phyloP scores from a whole-genome alignment of 2,113 vertebrate species.

The Blennius ocellaris region DNA sequence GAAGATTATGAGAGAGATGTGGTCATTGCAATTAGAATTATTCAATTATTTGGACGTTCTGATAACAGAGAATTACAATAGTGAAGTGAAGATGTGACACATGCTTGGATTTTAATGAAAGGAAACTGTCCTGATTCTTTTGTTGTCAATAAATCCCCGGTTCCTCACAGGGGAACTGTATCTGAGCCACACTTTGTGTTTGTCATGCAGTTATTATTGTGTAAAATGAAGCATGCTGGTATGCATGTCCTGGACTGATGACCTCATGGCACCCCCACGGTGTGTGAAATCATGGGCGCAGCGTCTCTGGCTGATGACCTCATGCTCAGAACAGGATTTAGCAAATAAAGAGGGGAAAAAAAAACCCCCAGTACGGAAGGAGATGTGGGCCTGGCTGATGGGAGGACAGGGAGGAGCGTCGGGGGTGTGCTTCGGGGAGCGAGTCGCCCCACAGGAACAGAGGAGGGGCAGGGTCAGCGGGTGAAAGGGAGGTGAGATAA shows the following conservation, averaged over 20 bases:
- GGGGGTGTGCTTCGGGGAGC: conserved; percentile 54
- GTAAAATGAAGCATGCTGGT: conserved; percentile 15
- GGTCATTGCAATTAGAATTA: too few species aligned
- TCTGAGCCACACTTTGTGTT: background rate
- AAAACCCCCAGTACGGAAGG: background rate
- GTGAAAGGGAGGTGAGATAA: conserved; percentile 80
- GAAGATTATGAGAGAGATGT: too few species aligned
- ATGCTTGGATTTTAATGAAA: too few species aligned
- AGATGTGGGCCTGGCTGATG: conserved; percentile 48
- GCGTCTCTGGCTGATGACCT: conserved; percentile 77
- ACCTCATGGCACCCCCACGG: conserved; percentile 65
- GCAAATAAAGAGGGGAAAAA: background rate
- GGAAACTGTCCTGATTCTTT: too few species aligned
- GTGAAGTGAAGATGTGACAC: too few species aligned
- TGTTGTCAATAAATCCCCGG: too few species aligned
- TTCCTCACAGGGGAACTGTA: too few species aligned
- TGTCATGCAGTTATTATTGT: background rate
- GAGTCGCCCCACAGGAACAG: conserved; percentile 72
- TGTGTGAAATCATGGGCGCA: conserved; percentile 56
- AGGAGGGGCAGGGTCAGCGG: conserved; percentile 75
- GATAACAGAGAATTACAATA: too few species aligned
- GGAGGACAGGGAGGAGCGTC: conserved; percentile 46
- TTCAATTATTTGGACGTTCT: too few species aligned
- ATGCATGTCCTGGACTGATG: conserved; percentile 58
- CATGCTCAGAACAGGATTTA: conserved; percentile 58